Evolutionary conservation across 2,797 vertebrate genomes (phyloP), one percentile per base, ranked within the genome.

Genomic region (Gila robusta): DNA sequence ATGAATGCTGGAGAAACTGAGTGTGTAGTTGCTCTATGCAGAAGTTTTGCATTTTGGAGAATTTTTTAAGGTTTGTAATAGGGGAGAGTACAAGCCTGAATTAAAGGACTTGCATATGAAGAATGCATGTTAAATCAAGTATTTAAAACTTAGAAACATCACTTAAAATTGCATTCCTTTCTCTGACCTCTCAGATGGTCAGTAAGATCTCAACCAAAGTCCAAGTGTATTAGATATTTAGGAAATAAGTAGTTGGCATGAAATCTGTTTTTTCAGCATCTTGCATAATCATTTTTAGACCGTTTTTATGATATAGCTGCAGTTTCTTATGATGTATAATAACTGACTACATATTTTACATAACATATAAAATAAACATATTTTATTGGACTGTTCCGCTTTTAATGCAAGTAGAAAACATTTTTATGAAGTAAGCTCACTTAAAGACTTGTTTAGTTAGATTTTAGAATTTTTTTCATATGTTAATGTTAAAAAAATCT

Each of bases 1-100:
- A 28, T 56, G 47, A 71, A 71, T 19, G 49, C 21, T 23, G 16
- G 32, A 56, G 47, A 82, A 26, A 82, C 4, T 3, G n/a, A 37
- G 41, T 35, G 26, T 64, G 44, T 66, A 14, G 64, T 56, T 78
- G 8, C 74, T 79, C 37, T 1, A 70, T 5, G 17, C 74, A 70
- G 74, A 84, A 79, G 83, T 84, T 84, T 84, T 44, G 66, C 37
- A 26, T 70, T 28, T 47, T 9, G 23, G 54, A 17, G 8, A 19
- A 32, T 32, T 66, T 32, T 32, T 17, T 17, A 8, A 17, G 64
- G 64, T 56, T 32, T 52, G 26, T 11, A 52, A 32, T 74, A 32
- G 26, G 1, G n/a, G 26, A 32, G 59, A 21, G 64, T 64, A 19
- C 26, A 66, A 32, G n/a, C 6, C 9, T 62, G 11, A 70, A 70